These are phyloP conservation scores for Morpho helenor DNA, from an alignment of 2,888 invertebrate genomes.

Conservation along the genomic window DNA sequence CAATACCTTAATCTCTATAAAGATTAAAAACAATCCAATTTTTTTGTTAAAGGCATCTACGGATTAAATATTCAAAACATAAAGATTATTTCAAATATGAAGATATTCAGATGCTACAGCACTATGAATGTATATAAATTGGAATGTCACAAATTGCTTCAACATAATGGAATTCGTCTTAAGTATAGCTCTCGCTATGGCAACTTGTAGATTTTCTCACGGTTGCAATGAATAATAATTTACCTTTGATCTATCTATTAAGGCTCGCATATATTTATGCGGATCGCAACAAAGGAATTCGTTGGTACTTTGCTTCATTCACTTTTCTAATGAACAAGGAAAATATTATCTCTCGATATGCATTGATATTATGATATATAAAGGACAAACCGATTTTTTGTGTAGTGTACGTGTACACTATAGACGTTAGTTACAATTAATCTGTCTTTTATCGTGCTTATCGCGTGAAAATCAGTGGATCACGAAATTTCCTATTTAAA, in stretches of 20 bases:
- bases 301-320: not conserved
- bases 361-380: too few relatives aligned
- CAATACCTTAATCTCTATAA: too few relatives aligned
- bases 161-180: conserved; percentile 20
- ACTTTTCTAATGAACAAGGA: not conserved
- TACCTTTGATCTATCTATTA: conserved; percentile 19
- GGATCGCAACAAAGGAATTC: not conserved
- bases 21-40: not conserved
- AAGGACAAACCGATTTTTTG: too few relatives aligned
- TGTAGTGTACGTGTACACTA: too few relatives aligned
- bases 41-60: not conserved
- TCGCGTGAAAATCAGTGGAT: too few relatives aligned
- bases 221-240: conserved; percentile 21
- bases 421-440: too few relatives aligned
- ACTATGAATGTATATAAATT: not conserved
- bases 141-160: conserved; percentile 18
- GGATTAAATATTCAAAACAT: not conserved
- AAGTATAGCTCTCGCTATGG: conserved; percentile 16
- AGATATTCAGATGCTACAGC: too few relatives aligned
- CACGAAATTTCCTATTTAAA: too few relatives aligned
- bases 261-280: conserved; percentile 5
- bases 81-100: too few relatives aligned
- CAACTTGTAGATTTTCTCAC: conserved; percentile 23
- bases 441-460: too few relatives aligned
- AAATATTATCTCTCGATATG: not conserved